A percentile compares a stretch with the other conserved stretches of the same genome.
Evolutionary conservation across 2,888 invertebrate genomes (phyloP).

Genomic region (Sphaerophoria taeniata): DNA sequence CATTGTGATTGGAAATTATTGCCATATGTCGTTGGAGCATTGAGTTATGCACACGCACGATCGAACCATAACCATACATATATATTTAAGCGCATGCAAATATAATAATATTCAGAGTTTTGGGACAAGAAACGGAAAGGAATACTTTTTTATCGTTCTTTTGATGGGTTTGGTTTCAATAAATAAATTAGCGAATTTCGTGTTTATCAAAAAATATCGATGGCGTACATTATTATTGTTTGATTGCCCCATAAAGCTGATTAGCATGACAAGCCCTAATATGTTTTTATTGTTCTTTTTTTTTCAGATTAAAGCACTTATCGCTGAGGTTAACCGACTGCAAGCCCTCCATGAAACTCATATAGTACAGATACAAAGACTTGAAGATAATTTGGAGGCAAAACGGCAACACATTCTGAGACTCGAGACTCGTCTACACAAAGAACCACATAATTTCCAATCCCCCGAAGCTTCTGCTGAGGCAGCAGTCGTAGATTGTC

Average conservation of each 20-base stretch:
- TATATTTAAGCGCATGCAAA: conserved; percentile 43
- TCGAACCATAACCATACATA: conserved; percentile 62
- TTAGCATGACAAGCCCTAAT: conserved; percentile 63
- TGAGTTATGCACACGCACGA: conserved; percentile 75
- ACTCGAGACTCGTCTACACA: conserved; percentile 92
- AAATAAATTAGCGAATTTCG: conserved; percentile 73
- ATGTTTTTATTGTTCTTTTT: conserved; percentile 20
- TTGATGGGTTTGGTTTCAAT: conserved; percentile 54
- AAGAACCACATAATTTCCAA: conserved; percentile 85
- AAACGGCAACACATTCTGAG: conserved; percentile 93
- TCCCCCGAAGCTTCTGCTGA: conserved; percentile 73
- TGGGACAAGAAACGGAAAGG: background rate
- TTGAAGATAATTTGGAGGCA: conserved; percentile 95
- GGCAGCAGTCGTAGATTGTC: conserved; percentile 76
- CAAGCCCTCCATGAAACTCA: conserved; percentile 95
- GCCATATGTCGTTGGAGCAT: conserved; percentile 73
- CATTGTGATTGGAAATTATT: conserved; percentile 76
- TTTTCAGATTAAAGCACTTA: conserved; percentile 93
- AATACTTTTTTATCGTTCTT: conserved; percentile 59
- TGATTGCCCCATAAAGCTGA: conserved; percentile 63
- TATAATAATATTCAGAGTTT: conserved; percentile 23
- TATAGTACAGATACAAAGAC: conserved; percentile 92
- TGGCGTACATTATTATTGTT: conserved; percentile 35
- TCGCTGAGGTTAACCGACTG: conserved; percentile 96
- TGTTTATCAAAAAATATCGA: conserved; percentile 67